Evolutionary conservation across 2,888 invertebrate species (phyloP), one percentile per base, ranked within the genome.

Genomic region (Megamerina dolium): DNA sequence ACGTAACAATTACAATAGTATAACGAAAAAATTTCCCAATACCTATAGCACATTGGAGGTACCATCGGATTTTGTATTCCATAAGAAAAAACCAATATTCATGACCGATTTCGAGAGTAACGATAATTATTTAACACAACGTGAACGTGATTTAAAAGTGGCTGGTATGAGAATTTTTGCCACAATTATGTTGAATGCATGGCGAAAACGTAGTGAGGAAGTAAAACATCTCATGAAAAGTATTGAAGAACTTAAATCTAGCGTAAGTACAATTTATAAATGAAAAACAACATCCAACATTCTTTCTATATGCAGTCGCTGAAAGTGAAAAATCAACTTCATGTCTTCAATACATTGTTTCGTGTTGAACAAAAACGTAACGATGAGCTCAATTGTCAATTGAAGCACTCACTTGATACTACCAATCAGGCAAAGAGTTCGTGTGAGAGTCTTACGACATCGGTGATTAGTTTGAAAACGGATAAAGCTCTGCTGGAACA

Each of bases 351-450:
- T n/a, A 59, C 63, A 1, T 33, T 67, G 10, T 56, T 62, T 40
- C 60, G 61, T 12, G 57, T 64, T 16, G 67, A 69, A 39, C 59
- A 66, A 38, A 63, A 58, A 18, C 63, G 61, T 13, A 68, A 63
- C 26, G 57, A 56, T 12, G 64, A 67, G 5, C 49, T 70, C 1
- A 59, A 55, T 13, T 12, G 51, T n/a, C 56, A 63, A 20, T 21
- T 69, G 0, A 59, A 53, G 9, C 48, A 54, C 3, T 56, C 59
- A 1, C 27, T 48, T 1, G 45, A 61, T 2, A 60, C 46, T 33
- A 49, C 61, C 8, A 52, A 48, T 12, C 36, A 57, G 13, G 46
- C 55, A 12, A 56, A 57, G 10, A 38, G 51, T 5, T 56, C 61
- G 3, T 59, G 61, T 14, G 57, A 64, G 4, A 45, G 21, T 4